Evolutionary conservation across 2,888 invertebrate genomes (phyloP), one percentile per base, ranked within the genome.

Genomic region (Volucella bombylans): DNA sequence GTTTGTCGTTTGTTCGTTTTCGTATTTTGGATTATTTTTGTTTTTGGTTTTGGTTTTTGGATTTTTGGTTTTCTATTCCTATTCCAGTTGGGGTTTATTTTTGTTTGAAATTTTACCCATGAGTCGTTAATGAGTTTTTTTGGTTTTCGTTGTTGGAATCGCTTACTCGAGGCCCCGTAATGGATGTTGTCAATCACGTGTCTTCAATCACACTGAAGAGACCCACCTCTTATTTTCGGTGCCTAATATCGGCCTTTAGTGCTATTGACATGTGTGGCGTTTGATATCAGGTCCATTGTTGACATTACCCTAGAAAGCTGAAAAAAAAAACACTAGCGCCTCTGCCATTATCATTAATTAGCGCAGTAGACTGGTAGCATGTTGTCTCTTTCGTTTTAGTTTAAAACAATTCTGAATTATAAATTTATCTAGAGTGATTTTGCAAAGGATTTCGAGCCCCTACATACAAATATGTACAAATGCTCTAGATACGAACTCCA

Each of bases 121-220:
- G 55, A 77, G 77, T 62, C 39, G 55, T 64, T 78, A 78, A 69
- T 78, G 77, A 71, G 62, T 65, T 69, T n/a, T 69, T 69, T 55
- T 14, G 41, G n/a, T 54, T 41, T 47, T 50, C 23, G 52, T 15
- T 55, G 23, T 31, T 68, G 18, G 18, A 61, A 50, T 39, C 49
- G 31, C 15, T 52, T 31, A 12, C 38, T 52, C n/a, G 11, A 38
- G 38, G 55, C 14, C n/a, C 43, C 52, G 14, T 76, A 76, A 68
- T 69, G 62, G 77, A 69, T 64, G 57, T 71, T 78, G 69, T 69
- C 77, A 78, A 78, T 78, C 77, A 78, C 77, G 55, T 78, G 77
- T 69, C n/a, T n/a, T n/a, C n/a, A n/a, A n/a, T n/a, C 31, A 8
- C 15, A 49, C 8, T 18, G 45, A 10, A 38, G 14, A 14, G 74